These are phyloP conservation scores for Mormyrops attenuatus DNA, from an alignment of 2,797 vertebrate species.

Conservation along the genomic window DNA sequence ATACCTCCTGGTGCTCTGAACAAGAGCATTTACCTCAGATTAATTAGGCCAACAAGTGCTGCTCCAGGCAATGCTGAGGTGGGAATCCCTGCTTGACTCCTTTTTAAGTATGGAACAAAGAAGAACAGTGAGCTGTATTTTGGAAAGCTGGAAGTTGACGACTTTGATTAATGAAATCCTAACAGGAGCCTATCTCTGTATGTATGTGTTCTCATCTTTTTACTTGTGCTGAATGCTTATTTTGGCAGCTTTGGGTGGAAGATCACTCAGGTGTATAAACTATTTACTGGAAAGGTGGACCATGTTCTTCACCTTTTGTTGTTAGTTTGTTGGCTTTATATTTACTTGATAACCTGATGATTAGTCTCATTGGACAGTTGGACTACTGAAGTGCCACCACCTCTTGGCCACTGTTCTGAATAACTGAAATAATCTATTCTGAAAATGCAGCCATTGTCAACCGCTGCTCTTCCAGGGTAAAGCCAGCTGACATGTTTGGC, in stretches of 20 bases:
- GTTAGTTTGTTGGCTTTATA: background rate
- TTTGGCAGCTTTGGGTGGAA: background rate
- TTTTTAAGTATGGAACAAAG: slow-evolving; percentile 14
- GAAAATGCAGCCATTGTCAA: background rate
- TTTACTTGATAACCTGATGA: background rate
- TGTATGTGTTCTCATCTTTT: background rate
- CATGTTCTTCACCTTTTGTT: background rate
- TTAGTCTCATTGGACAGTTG: background rate
- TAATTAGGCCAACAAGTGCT: slow-evolving; percentile 19
- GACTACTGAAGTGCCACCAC: background rate
- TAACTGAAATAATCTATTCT: background rate
- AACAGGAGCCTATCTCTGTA: background rate
- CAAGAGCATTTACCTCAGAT: slow-evolving; percentile 6
- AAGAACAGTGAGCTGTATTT: background rate
- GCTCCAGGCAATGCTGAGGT: slow-evolving; percentile 5
- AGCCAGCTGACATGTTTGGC: background rate
- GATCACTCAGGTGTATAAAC: background rate
- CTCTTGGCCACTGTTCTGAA: background rate
- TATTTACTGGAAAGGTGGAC: background rate
- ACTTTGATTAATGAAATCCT: background rate
- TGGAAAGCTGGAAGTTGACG: background rate
- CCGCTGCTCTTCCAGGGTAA: background rate
- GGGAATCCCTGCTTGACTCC: background rate
- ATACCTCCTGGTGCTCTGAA: background rate
- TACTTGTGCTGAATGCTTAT: background rate